Conservation (phyloP, 2,113 vertebrate species). For the Setophaga petechia region DNA sequence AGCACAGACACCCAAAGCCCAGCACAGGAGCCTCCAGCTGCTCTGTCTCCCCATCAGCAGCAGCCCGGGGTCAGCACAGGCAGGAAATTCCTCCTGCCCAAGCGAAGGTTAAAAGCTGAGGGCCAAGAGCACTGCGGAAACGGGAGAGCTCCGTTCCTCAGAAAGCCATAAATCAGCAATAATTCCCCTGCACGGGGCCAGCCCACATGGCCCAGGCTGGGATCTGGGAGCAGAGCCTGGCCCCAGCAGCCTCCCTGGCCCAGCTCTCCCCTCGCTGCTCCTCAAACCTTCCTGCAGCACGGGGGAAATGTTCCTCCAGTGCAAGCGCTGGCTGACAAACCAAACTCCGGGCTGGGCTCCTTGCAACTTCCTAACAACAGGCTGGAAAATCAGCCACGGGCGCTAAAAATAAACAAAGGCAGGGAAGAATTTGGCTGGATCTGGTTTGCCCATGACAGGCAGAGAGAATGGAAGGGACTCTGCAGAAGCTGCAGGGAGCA, state of each 20-base stretch:
- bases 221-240: neutral
- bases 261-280: neutral
- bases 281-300: neutral
- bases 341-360: neutral
- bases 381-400: neutral
- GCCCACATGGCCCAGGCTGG: neutral
- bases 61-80: neutral
- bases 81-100: slow-evolving; percentile 12
- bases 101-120: neutral
- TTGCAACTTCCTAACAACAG: neutral
- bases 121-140: neutral
- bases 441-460: neutral
- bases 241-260: neutral
- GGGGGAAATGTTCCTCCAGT: neutral
- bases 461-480: neutral
- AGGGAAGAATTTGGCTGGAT: neutral
- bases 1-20: neutral
- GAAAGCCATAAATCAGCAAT: neutral
- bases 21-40: neutral
- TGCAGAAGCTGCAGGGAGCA: neutral
- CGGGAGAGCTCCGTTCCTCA: neutral
- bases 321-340: neutral
- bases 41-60: neutral
- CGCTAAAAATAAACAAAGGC: slow-evolving; percentile 59
- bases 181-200: neutral